Base-by-base conservation (phyloP, 1,140 invertebrate genomes). In the Schlechtendalia chinensis region DNA sequence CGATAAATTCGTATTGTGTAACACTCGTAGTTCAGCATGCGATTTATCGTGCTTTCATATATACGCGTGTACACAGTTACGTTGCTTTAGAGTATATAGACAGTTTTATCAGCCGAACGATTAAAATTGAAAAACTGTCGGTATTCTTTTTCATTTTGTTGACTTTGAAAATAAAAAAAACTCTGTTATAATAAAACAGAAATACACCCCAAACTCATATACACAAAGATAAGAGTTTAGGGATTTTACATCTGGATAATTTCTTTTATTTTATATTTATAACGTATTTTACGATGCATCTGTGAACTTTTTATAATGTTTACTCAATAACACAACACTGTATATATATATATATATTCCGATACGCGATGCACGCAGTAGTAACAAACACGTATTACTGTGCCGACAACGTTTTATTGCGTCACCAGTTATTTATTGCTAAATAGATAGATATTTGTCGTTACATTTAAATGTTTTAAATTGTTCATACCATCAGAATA, bases 191-290 rank as follows among this genome's bases (percentile, higher is more conserved):
- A 50, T 69, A 69, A 69, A 69, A 69, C 45, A 50, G 16, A 47
- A 69, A 69, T 69, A 24, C n/a, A 69, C 32, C 22, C 39, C 22
- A 11, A 50, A 69, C 17, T 29, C 59, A 27, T 61, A 24, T 24
- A 47, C n/a, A n/a, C 65, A 45, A 69, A 67, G 19, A 69, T 69
- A 47, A 47, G 39, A 65, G 19, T 69, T 67, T 67, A 22, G 32
- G 63, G 65, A 24, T 39, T 69, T 50, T 50, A 50, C 67, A 50
- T 69, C 67, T 69, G 67, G 67, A 69, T 69, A 69, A 50, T 69
- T 69, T 69, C 32, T 69, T 69, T 69, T 69, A 50, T 69, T 50
- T 69, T 11, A 50, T 69, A 69, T 69, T 50, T 50, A 69, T 50
- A 8, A 32, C 22, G 6, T 16, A 24, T 69, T 69, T 69, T 69